Evolutionary conservation across 2,797 vertebrate genomes (phyloP), one percentile per base, ranked within the genome.

Genomic region (Thunnus albacares): DNA sequence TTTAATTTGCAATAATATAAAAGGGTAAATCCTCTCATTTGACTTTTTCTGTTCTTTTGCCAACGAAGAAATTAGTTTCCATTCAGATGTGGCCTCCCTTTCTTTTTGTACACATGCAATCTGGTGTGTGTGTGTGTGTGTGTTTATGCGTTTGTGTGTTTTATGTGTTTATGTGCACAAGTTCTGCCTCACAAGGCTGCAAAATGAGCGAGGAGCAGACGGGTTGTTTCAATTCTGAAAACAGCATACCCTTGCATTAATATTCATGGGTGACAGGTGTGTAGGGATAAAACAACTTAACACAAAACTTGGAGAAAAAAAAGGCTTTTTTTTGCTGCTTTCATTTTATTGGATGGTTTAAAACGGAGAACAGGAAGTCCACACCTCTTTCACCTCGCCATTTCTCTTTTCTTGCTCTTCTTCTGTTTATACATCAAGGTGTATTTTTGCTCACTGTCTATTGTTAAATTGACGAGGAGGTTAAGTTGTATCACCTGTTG

Each of bases 231-330:
- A 41, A 67, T 75, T 83, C 33, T 66, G 45, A 51, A 69, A 51
- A 61, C 33, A 2, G 8, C 43, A 17, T 53, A 51, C 65, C 63
- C 45, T 26, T 28, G 35, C 83, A 71, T 87, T 71, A 79, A 69
- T 81, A 79, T 82, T 80, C 76, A 87, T 68, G 49, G 61, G 20
- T 67, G 79, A 82, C 85, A 81, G 83, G 79, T 87, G 80, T 71
- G 64, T 38, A 4, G 55, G 55, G 75, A 87, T 74, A 58, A 61
- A 81, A 77, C 66, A 38, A 72, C 33, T 52, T 58, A 71, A 47
- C 70, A 52, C 53, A n/a, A 56, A 77, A 67, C 45, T 73, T 2
- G 5, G 28, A 5, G 1, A 5, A 30, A 28, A 8, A 53, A 67
- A 51, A 65, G 55, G 22, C 64, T 30, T 30, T 30, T 28, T 30